Percentiles rank a stretch among this genome's conserved stretches.
Evolutionary conservation across 2,888 invertebrate genomes (phyloP).

Genomic region (Lobophora halterata): DNA sequence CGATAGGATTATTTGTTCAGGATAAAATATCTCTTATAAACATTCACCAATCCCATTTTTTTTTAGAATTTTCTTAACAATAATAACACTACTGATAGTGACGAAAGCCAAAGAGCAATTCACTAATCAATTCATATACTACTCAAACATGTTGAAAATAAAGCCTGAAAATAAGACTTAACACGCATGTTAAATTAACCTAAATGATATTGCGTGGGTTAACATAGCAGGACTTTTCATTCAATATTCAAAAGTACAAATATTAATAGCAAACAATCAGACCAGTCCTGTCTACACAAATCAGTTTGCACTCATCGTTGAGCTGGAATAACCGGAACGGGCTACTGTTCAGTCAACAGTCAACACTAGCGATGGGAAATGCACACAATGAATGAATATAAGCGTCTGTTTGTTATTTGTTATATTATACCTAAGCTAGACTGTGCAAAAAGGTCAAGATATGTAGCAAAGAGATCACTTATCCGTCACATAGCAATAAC

Average conservation of each 20-base stretch:
- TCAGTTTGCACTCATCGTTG: conserved; percentile 38
- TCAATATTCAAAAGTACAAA: conserved; percentile 24
- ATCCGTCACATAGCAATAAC: too few species aligned
- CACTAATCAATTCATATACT: too few species aligned
- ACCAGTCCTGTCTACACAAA: conserved; percentile 32
- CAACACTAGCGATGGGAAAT: conserved; percentile 31
- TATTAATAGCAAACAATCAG: conserved; percentile 34
- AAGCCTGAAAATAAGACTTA: too few species aligned
- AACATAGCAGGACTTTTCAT: conserved; percentile 21
- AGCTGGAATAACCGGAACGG: conserved; percentile 38
- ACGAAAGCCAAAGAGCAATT: too few species aligned
- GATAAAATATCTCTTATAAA: too few species aligned
- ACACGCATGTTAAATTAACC: conserved; percentile 4
- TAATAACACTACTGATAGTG: too few species aligned
- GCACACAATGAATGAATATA: conserved; percentile 25
- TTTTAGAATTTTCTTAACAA: too few species aligned
- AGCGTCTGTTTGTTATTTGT: conserved; percentile 9
- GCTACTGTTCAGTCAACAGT: conserved; percentile 36
- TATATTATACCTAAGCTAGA: not conserved
- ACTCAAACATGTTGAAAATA: too few species aligned
- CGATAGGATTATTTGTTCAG: too few species aligned
- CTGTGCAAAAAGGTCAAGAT: not conserved
- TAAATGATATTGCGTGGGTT: conserved; percentile 15
- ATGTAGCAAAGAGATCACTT: too few species aligned
- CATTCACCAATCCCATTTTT: too few species aligned